These are phyloP conservation scores for Tachysurus fulvidraco DNA, from an alignment of 2,113 vertebrate species.

Conservation along the genomic window DNA sequence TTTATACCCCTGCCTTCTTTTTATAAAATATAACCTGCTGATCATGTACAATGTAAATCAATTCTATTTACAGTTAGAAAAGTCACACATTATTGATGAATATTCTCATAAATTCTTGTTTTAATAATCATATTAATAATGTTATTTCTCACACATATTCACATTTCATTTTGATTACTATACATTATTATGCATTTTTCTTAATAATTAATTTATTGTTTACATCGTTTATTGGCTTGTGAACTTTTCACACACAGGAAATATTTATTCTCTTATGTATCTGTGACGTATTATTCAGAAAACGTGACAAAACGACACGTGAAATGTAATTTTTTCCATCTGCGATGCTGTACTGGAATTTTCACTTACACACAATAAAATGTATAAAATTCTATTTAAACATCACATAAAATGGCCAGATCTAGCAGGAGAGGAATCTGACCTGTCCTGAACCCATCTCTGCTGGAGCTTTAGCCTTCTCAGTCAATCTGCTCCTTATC, in stretches of 20 bases:
- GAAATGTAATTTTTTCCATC: not conserved
- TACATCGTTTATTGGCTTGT: too few species aligned
- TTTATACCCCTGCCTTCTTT: not conserved
- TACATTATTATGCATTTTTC: not conserved
- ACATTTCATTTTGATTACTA: too few species aligned
- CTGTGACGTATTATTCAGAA: not conserved
- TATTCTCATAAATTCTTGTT: not conserved
- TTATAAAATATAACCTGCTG: not conserved
- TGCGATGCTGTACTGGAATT: not conserved
- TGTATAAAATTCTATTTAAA: conserved; percentile 20
- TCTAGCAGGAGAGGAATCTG: conserved; percentile 46
- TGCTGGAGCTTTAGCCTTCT: conserved; percentile 11
- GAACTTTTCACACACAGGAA: not conserved
- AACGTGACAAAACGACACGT: not conserved
- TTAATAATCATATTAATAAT: not conserved
- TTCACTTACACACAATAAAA: conserved; percentile 46
- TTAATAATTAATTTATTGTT: not conserved
- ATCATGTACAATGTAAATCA: not conserved
- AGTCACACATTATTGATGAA: not conserved
- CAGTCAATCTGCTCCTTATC: conserved; percentile 49
- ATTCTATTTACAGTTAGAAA: not conserved
- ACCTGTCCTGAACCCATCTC: conserved; percentile 25
- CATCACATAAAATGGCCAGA: conserved; percentile 51
- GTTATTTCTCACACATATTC: too few species aligned
- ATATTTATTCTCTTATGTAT: not conserved